Evolutionary conservation across 2,113 vertebrate species (phyloP).

Genomic region (Noctilio leporinus): DNA sequence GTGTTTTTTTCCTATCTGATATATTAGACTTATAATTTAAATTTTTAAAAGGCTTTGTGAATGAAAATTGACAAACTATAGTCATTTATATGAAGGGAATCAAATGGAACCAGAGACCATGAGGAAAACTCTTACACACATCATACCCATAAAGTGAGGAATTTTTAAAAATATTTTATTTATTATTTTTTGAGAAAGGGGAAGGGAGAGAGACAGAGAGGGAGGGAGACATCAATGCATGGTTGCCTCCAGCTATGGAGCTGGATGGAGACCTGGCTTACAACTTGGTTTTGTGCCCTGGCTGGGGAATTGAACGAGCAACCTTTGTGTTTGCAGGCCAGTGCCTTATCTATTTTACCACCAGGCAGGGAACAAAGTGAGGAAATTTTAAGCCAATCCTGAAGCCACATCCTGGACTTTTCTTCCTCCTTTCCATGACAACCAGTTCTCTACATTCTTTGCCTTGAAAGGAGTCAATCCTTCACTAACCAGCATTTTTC

Average conservation of each 20-base stretch:
- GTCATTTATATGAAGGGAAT: not conserved
- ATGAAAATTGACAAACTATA: not conserved
- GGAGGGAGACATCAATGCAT: no score
- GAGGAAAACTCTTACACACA: not conserved
- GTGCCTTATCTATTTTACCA: no score
- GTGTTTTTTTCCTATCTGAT: not conserved
- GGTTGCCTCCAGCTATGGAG: no score
- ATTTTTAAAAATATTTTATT: no score
- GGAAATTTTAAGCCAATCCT: not conserved
- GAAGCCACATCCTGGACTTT: not conserved
- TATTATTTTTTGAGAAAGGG: no score
- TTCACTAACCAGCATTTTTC: not conserved
- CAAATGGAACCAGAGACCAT: not conserved
- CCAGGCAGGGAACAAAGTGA: no score
- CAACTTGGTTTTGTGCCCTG: no score
- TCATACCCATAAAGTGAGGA: not conserved
- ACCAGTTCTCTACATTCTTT: not conserved
- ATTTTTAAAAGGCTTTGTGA: not conserved
- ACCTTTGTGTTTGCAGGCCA: no score
- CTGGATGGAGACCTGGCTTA: no score
- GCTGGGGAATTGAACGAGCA: no score
- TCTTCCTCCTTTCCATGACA: not conserved
- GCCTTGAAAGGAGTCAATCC: not conserved
- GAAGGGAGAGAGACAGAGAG: no score
- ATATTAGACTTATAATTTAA: not conserved